A percentile compares a stretch with the other conserved stretches of the same genome.
phyloP scores from a whole-genome alignment of 2,888 invertebrate species.

The Fragum whitleyi region DNA sequence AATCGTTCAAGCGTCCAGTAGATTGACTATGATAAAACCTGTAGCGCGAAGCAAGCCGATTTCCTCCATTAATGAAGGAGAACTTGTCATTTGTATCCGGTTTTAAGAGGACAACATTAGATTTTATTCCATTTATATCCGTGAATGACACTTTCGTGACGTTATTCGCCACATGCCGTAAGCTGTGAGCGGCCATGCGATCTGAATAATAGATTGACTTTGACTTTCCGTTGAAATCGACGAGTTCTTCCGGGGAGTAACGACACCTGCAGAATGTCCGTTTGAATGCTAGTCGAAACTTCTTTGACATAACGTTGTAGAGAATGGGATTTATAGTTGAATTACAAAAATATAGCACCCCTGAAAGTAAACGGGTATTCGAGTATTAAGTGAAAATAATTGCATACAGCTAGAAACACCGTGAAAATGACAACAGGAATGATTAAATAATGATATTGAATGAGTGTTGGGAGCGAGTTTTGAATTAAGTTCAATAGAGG shows the following conservation, averaged over 20 bases:
- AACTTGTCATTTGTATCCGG: slow-evolving; percentile 24
- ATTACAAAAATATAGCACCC: slow-evolving; percentile 56
- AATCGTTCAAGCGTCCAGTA: slow-evolving; percentile 49
- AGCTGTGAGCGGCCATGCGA: slow-evolving; percentile 31
- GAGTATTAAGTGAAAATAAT: neutral
- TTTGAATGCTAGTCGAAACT: slow-evolving; percentile 59
- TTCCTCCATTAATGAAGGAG: slow-evolving; percentile 28
- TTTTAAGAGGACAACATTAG: slow-evolving; percentile 30
- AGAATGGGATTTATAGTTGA: slow-evolving; percentile 58
- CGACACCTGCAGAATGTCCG: slow-evolving; percentile 55
- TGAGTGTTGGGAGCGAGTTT: no score
- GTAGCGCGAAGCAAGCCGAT: slow-evolving; percentile 14
- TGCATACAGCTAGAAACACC: neutral
- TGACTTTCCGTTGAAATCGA: slow-evolving; percentile 55
- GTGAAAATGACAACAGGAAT: neutral
- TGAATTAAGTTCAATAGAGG: no score
- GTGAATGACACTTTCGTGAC: slow-evolving; percentile 36
- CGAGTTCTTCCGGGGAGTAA: slow-evolving; percentile 48
- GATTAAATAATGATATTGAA: no score
- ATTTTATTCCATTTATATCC: slow-evolving; percentile 41
- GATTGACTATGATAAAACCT: slow-evolving; percentile 33
- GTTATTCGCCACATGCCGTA: slow-evolving; percentile 32
- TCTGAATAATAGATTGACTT: slow-evolving; percentile 57
- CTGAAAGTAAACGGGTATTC: slow-evolving; percentile 45
- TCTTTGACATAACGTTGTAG: slow-evolving; percentile 59